Conservation (phyloP, 1,140 invertebrate species). For the Gonatopus flavifemur region DNA sequence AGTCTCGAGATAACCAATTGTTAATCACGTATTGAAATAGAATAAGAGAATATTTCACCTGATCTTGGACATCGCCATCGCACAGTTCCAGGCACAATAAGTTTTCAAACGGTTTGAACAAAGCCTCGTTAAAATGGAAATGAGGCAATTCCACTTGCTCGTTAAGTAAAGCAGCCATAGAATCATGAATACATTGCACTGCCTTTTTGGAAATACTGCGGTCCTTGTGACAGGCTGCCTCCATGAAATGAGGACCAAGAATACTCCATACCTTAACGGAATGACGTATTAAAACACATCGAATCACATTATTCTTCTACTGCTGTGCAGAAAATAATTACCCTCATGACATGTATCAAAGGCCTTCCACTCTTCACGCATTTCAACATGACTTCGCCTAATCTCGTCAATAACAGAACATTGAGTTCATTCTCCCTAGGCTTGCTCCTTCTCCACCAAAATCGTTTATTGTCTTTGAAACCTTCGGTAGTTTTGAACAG, state of each 20-base stretch:
- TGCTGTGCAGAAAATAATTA: too few species aligned
- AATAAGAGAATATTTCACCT: conserved; percentile 60
- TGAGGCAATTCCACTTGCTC: conserved; percentile 86
- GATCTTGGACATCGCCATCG: conserved; percentile 85
- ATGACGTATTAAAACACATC: background rate
- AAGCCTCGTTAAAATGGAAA: conserved; percentile 93
- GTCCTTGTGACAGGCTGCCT: conserved; percentile 91
- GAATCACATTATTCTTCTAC: too few species aligned
- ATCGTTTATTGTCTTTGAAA: conserved; percentile 50
- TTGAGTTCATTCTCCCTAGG: conserved; percentile 60
- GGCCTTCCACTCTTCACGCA: conserved; percentile 84
- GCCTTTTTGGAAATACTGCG: conserved; percentile 86
- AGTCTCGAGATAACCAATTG: too few species aligned
- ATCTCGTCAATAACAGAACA: conserved; percentile 71
- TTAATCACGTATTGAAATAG: background rate
- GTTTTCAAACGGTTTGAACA: conserved; percentile 95
- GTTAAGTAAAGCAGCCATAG: conserved; percentile 84
- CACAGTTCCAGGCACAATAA: conserved; percentile 88
- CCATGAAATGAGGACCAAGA: conserved; percentile 88
- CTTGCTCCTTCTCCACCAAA: conserved; percentile 61
- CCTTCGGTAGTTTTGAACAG: conserved; percentile 61
- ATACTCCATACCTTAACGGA: conserved; percentile 75
- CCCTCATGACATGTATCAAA: conserved; percentile 84
- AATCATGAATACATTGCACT: conserved; percentile 91
- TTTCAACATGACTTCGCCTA: conserved; percentile 85